Base-by-base conservation (phyloP, 2,888 invertebrate genomes). In the Brachylomia viminalis region DNA sequence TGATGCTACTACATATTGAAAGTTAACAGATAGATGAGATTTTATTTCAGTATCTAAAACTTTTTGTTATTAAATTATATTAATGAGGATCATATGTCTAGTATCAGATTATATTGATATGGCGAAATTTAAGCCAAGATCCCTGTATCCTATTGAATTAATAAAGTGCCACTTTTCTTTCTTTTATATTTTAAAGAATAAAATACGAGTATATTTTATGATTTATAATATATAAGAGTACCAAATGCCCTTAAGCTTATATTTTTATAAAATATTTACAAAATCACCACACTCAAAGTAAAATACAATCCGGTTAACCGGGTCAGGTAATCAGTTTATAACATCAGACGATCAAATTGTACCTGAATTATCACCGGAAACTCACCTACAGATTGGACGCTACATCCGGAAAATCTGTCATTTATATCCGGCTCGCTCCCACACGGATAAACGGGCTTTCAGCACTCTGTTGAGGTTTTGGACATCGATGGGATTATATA, bases 381-480 rank as follows among this genome's bases (percentile, higher is more conserved):
- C 75, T 75, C 81, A 77, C 82, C 75, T 74, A 82, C 79, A 86
- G 86, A 87, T 87, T 82, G 83, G 72, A 74, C 65, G 72, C 67
- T 75, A 80, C 33, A 80, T 82, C 84, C 87, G 84, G 83, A 79
- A 86, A 88, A 89, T 87, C 85, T 87, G 83, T 79, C 82, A 87
- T 87, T 89, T 87, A 86, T 87, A 84, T 79, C 86, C 86, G 84
- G 81, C 62, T 72, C 77, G 75, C 72, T 58, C 62, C 23, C 56
- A 73, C 61, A 76, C 78, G 79, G 80, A 76, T 86, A 85, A 77
- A 72, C 82, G 74, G 84, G 64, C 79, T 89, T 83, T 78, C 73
- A 80, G 65, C 79, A 78, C 82, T 86, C 78, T 82, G 80, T 83
- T 78, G 80, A 64, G 84, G 84, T 86, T 83, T 77, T 68, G 71